Base-by-base conservation (phyloP, 1,140 invertebrate species). In the Drosophila sp. region DNA sequence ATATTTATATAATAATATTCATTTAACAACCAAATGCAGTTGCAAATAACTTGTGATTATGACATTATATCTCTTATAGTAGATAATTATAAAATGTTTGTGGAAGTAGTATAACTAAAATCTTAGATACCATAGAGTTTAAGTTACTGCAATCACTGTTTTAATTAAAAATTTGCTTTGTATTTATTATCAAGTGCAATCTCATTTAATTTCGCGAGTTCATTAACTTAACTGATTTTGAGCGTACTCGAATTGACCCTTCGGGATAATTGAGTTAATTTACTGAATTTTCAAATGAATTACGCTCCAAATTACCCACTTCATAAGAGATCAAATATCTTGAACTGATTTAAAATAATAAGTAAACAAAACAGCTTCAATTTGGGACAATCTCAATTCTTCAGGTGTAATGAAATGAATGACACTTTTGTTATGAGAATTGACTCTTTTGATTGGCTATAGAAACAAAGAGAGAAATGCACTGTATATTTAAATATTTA, bases 221-320 rank as follows among this genome's bases (percentile, higher is more conserved):
- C 43, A 71, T 64, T 64, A 50, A 64, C 8, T 64, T 29, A 56
- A 46, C 54, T 56, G 8, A 46, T 70, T 36, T 9, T 13, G 14
- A 34, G 29, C 13, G 21, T 45, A 27, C 21, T n/a, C n/a, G 21
- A 9, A 63, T 32, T 14, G 50, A 56, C 21, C 41, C 38, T 18
- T 27, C n/a, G 9, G 0, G 32, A 43, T 72, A 72, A 72, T 72
- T 72, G 53, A 32, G 34, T 57, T 71, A 40, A 65, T 65, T 50
- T 32, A 6, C 36, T 25, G n/a, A 27, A 51, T 16, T 41, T 43
- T 18, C 40, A 46, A 40, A 34, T n/a, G 34, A 48, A 62, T n/a
- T 21, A 36, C 14, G 8, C 6, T 27, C 2, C 14, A 53, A 18
- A 11, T 36, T n/a, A n/a, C n/a, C n/a, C n/a, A n/a, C n/a, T n/a